A percentile compares a stretch with the other conserved stretches of the same genome.
phyloP scores from a whole-genome alignment of 2,113 vertebrate genomes.

The Bubo bubo region DNA sequence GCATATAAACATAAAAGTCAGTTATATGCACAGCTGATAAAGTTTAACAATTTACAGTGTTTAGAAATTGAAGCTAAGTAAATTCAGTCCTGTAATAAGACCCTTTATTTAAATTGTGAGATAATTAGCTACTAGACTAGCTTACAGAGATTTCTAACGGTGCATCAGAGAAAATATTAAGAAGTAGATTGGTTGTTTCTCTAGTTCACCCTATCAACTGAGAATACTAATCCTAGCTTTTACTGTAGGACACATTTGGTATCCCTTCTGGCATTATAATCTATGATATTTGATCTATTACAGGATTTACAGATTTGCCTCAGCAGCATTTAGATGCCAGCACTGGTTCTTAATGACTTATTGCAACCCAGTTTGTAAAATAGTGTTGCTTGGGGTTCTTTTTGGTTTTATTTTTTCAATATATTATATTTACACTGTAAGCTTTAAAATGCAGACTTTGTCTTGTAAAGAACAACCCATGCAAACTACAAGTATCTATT shows the following conservation, averaged over 20 bases:
- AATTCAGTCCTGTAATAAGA: not conserved
- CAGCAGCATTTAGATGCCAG: not conserved
- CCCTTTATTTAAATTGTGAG: not conserved
- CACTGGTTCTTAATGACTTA: not conserved
- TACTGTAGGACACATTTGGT: not conserved
- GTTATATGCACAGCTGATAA: not conserved
- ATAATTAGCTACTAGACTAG: not conserved
- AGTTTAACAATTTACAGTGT: not conserved
- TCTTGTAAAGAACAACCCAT: not conserved
- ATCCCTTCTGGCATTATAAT: not conserved
- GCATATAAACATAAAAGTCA: not conserved
- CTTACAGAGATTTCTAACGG: not conserved
- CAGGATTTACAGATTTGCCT: not conserved
- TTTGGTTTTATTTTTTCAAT: not conserved
- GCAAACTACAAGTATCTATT: not conserved
- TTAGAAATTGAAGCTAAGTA: not conserved
- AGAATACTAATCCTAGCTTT: not conserved
- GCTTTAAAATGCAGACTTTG: not conserved
- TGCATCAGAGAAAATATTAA: not conserved
- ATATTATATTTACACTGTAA: not conserved
- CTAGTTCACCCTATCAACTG: not conserved
- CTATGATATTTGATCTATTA: not conserved
- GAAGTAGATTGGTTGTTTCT: not conserved
- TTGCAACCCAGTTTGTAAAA: not conserved
- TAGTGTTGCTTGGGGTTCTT: not conserved